Base-by-base conservation (phyloP, 2,888 invertebrate species). In the Hemicrepidius hirtus region DNA sequence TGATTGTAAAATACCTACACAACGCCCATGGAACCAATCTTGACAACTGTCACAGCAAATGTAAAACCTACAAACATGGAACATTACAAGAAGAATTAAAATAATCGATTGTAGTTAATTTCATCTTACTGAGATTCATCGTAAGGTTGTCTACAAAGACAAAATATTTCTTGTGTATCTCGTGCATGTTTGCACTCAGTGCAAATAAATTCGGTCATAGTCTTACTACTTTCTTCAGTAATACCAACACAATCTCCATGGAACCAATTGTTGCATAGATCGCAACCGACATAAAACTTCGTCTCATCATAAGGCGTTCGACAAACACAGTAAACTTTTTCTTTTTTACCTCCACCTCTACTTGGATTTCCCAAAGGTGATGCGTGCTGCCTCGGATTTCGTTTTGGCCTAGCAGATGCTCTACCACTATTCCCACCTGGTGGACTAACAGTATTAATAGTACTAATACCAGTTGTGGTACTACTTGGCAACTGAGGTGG, bases 41-140 rank as follows among this genome's bases (percentile, higher is more conserved):
- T 98, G 97, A 87, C 99, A 99, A 76, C 95, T 93, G 88, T 99
- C 99, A 86, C 99, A 99, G 85, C 98, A 98, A 83, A 99, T 98
- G 87, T 99, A 99, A 90, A 99, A 99, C 87, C 97, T 97, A 85
- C 44, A 89, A 67, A 77, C 71, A 71, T 69, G 32, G 24, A 71
- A 73, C 62, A 40, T 63, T 44, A 20, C 59, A 59, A 24, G 37
- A 53, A 44, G n/a, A n/a, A 7, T 20, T 20, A 21, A 13, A 32
- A 46, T 65, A 37, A 12, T 6, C n/a, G 9, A 50, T 10, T 20
- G 21, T 49, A 50, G 18, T 12, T 12, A 46, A 50, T 9, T 59
- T 44, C 37, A 69, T 91, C 94, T 89, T 87, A 97, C 96, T 97
- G 97, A 83, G 97, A 95, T 87, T 97, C 97, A 87, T 99, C 98